Conservation (phyloP, 2,797 vertebrate genomes). For the Chloroceryle inda region DNA sequence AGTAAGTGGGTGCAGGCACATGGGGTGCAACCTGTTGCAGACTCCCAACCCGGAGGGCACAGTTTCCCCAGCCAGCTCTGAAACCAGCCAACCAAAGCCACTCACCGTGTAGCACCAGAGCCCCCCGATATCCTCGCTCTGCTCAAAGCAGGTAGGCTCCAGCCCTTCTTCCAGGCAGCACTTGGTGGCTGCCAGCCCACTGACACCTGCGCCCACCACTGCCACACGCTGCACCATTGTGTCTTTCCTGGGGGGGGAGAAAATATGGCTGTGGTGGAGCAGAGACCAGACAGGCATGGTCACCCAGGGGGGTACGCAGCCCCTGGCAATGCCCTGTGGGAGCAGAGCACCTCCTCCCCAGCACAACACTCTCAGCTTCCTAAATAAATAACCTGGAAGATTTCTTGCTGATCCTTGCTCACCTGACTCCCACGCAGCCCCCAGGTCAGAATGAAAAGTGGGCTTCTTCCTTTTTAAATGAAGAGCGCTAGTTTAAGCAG, state of each 20-base stretch:
- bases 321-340: rapidly evolving
- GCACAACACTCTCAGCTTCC: neutral
- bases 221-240: constrained; percentile 71
- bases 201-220: constrained; percentile 81
- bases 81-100: neutral
- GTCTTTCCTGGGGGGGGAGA: neutral
- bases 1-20: neutral
- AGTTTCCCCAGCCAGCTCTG: neutral
- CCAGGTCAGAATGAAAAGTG: too few relatives aligned
- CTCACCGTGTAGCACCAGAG: constrained; percentile 86
- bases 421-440: neutral
- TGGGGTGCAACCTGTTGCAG: neutral
- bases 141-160: constrained; percentile 86
- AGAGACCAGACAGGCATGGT: rapidly evolving
- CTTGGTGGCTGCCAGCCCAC: constrained; percentile 82
- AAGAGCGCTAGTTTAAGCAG: too few relatives aligned
- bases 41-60: neutral
- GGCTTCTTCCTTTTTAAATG: too few relatives aligned
- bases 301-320: neutral
- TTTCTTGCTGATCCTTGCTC: neutral
- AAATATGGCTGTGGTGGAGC: rapidly evolving
- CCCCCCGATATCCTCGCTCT: constrained; percentile 83
- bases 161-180: constrained; percentile 86
- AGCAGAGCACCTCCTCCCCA: neutral
- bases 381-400: rapidly evolving